Conservation (phyloP, 2,113 vertebrate genomes). For the Hyaena hyaena region DNA sequence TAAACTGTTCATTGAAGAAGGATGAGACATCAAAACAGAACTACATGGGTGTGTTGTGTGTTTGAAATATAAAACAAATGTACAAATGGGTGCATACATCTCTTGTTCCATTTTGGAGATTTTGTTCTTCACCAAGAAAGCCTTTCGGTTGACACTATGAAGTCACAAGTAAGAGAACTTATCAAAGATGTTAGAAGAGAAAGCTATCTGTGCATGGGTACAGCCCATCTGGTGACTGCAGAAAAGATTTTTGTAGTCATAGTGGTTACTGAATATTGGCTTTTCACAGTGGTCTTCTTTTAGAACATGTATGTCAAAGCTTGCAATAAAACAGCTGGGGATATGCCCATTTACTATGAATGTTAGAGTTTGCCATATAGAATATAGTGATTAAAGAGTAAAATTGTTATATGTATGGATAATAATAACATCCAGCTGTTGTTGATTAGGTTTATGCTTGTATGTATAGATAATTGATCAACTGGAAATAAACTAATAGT, state of each 20-base stretch:
- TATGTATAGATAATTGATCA: not conserved
- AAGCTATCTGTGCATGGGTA: not conserved
- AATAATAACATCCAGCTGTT: not conserved
- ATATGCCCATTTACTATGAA: not conserved
- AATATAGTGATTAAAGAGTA: not conserved
- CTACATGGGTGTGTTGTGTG: not conserved
- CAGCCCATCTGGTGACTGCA: not conserved
- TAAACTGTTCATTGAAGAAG: not conserved
- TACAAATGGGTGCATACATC: too few species aligned
- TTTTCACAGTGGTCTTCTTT: not conserved
- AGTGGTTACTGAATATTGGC: not conserved
- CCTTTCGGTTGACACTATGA: not conserved
- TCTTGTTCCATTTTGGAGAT: not conserved
- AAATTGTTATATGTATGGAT: not conserved
- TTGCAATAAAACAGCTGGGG: not conserved
- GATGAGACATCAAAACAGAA: not conserved
- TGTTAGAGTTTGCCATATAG: not conserved
- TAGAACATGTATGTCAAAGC: fast-evolving
- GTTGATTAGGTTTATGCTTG: not conserved
- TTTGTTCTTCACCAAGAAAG: not conserved
- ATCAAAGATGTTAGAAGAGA: not conserved
- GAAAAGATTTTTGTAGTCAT: not conserved
- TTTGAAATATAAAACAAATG: not conserved
- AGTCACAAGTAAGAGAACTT: not conserved
- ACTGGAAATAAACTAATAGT: not conserved